Percentiles rank a stretch among this genome's conserved stretches.
phyloP scores from a whole-genome alignment of 2,113 vertebrate genomes.

The Regulus satrapa region DNA sequence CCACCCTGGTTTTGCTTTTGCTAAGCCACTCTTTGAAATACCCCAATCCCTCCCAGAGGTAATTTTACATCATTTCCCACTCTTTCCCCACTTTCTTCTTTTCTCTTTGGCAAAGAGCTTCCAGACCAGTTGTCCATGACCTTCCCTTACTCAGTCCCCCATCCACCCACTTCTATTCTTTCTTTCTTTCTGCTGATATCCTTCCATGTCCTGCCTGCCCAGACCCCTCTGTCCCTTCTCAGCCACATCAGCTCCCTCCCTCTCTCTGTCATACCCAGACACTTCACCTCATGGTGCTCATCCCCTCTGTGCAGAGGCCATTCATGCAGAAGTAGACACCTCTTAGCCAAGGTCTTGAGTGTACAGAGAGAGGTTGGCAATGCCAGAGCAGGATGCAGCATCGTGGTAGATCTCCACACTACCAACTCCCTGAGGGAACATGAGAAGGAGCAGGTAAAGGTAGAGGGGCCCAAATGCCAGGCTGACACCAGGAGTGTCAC shows the following conservation, averaged over 20 bases:
- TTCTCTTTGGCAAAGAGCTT: neutral
- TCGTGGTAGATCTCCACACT: neutral
- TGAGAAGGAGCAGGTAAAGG: neutral
- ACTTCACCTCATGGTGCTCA: neutral
- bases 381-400: neutral
- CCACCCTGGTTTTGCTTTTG: neutral
- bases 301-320: neutral
- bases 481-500: neutral
- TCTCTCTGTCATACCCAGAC: neutral
- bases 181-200: neutral
- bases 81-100: neutral
- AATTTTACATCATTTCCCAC: neutral
- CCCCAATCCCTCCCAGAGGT: neutral
- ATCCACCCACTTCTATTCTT: neutral
- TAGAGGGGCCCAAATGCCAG: neutral
- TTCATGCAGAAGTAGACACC: neutral
- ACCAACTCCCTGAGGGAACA: neutral
- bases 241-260: neutral
- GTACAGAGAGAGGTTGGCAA: neutral
- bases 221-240: neutral
- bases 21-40: neutral
- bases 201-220: neutral
- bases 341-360: neutral
- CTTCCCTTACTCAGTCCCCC: neutral
- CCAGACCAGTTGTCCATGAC: neutral